Base-by-base conservation (phyloP, 2,888 invertebrate species). In the Drosophila mulleri region DNA sequence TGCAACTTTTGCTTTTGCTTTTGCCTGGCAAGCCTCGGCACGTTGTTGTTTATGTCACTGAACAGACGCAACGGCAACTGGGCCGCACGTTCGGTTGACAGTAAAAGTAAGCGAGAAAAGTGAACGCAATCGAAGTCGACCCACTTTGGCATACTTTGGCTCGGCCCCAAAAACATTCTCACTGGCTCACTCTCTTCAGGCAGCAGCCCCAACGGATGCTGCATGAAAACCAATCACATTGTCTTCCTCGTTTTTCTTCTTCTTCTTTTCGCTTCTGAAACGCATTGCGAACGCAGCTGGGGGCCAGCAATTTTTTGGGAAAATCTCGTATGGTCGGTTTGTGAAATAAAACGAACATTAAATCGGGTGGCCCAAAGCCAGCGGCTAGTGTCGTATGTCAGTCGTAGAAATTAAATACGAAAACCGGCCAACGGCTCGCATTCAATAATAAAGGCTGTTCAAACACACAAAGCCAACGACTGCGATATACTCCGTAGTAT, bases 1-100 rank as follows among this genome's bases (percentile, higher is more conserved):
- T 85, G 86, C 84, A 86, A 85, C 86, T 83, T 83, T 80, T 81
- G 89, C 86, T 83, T 83, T 80, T 81, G 89, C 84, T 88, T 82
- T 88, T 80, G 73, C 65, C 61, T 61, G 67, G 58, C 45, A n/a
- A 65, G 54, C 57, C 67, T 62, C 44, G 59, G 29, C 44, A 23
- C 52, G 59, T 41, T 59, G 57, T 60, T 71, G 66, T 65, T 64
- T 68, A 70, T 80, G 87, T 87, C 87, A 88, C 54, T 88, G 90
- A 87, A 89, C 90, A 78, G 88, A 70, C 41, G 18, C 80, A 86
- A 68, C 41, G 18, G 68, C 87, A 78, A 76, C 80, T 76, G 73
- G 81, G 67, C 59, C 63, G 67, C 81, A 76, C 79, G 78, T 78
- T 88, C 72, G 56, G 79, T 83, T 89, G 90, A 89, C 87, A 87